These are phyloP conservation scores for Oryzias woworae DNA, from an alignment of 2,113 vertebrate genomes.

Conservation along the genomic window DNA sequence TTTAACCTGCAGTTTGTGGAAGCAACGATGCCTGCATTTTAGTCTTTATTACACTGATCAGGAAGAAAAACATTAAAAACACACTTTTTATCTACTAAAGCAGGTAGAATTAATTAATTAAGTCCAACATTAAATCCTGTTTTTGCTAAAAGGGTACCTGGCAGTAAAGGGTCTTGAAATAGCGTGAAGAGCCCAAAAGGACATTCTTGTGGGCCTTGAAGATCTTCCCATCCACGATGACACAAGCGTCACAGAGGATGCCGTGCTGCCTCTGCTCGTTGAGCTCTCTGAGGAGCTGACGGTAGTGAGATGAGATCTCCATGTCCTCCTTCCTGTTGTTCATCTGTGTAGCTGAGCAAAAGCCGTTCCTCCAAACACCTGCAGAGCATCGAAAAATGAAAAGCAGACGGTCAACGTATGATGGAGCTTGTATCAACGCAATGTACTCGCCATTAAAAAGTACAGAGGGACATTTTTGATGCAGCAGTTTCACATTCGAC, in stretches of 20 bases:
- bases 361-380: constrained; percentile 84
- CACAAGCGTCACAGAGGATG: constrained; percentile 94
- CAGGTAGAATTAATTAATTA: not conserved
- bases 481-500: not conserved
- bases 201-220: constrained; percentile 98
- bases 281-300: constrained; percentile 93
- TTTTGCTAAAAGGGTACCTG: constrained; percentile 68
- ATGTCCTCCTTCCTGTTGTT: constrained; percentile 98
- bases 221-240: constrained; percentile 96
- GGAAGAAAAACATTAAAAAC: not conserved
- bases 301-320: constrained; percentile 98
- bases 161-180: constrained; percentile 98
- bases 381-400: constrained; percentile 40
- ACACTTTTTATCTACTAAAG: not conserved
- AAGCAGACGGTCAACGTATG: constrained; percentile 1
- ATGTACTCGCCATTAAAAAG: not conserved
- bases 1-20: constrained; percentile 78
- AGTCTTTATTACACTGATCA: not conserved
- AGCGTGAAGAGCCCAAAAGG: constrained; percentile 94
- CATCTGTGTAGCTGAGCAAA: constrained; percentile 84
- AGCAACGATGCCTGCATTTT: not conserved
- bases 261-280: constrained; percentile 96
- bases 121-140: not conserved
- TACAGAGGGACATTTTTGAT: not conserved
- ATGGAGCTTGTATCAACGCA: not conserved